phyloP scores from a whole-genome alignment of 2,113 vertebrate genomes.

The Xyliphius kryptos region DNA sequence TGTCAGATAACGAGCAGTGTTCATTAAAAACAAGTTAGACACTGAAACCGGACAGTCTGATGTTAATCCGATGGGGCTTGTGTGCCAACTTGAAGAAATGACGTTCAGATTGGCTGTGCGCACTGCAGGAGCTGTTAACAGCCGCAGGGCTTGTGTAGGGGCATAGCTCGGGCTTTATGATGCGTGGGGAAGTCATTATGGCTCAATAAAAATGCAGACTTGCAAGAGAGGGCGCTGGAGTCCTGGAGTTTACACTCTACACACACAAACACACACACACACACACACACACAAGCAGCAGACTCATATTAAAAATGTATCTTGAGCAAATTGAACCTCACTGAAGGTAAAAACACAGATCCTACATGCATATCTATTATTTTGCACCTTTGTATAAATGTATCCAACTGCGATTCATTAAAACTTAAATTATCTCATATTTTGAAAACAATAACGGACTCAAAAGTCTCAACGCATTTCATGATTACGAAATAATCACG shows the following conservation, averaged over 20 bases:
- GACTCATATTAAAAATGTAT: neutral
- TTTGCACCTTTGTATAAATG: too few species aligned
- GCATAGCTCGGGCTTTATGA: slow-evolving; percentile 36
- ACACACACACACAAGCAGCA: slow-evolving; percentile 1
- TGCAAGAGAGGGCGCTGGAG: slow-evolving; percentile 12
- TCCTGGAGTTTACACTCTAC: slow-evolving; percentile 14
- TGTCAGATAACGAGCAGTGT: too few species aligned
- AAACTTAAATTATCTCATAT: too few species aligned
- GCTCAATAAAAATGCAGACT: slow-evolving; percentile 22
- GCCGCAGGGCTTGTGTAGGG: slow-evolving; percentile 11
- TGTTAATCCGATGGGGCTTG: neutral
- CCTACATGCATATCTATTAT: too few species aligned
- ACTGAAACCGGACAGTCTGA: neutral
- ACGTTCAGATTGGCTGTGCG: neutral
- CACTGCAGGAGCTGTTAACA: slow-evolving; percentile 22
- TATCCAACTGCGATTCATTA: too few species aligned
- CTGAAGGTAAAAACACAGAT: too few species aligned
- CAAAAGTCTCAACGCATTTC: too few species aligned
- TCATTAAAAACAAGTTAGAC: too few species aligned
- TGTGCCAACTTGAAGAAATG: neutral
- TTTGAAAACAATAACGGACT: too few species aligned
- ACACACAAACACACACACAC: slow-evolving; percentile 16
- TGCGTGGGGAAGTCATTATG: slow-evolving; percentile 42
- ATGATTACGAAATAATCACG: too few species aligned
- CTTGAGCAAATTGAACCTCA: too few species aligned